Percentiles rank a stretch among this genome's conserved stretches.
phyloP scores from a whole-genome alignment of 2,113 vertebrate genomes.

The Mesembrinibis cayennensis region DNA sequence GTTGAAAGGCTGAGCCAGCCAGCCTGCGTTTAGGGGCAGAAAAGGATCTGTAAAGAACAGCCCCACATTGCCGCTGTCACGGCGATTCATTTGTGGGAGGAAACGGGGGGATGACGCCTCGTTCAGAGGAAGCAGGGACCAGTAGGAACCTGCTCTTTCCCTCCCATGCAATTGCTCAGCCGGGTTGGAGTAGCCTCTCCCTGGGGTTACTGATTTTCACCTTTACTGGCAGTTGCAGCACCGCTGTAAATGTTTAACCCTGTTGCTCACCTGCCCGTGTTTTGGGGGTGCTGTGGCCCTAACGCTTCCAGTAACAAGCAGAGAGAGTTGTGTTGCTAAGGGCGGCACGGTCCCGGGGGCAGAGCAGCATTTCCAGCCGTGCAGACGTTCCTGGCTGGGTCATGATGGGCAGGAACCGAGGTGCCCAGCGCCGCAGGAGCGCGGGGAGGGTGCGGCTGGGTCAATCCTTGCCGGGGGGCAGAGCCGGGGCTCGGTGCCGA shows the following conservation, averaged over 20 bases:
- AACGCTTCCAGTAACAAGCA: accelerated
- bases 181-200: accelerated
- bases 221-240: not conserved
- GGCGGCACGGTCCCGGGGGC: not conserved
- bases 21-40: not conserved
- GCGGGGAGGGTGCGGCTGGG: not conserved
- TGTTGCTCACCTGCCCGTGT: accelerated
- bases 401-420: not conserved
- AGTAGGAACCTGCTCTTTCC: not conserved
- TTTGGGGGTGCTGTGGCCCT: not conserved
- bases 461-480: not conserved
- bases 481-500: not conserved
- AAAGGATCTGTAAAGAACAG: not conserved
- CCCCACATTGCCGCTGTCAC: not conserved
- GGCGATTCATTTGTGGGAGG: not conserved
- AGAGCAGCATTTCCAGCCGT: not conserved
- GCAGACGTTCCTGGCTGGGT: not conserved
- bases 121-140: not conserved
- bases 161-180: not conserved
- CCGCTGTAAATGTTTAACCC: not conserved
- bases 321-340: accelerated
- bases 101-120: not conserved
- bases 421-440: not conserved
- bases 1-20: not conserved
- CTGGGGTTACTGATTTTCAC: not conserved